Conservation (phyloP, 2,888 invertebrate species). For the Calliphora vomitoria region DNA sequence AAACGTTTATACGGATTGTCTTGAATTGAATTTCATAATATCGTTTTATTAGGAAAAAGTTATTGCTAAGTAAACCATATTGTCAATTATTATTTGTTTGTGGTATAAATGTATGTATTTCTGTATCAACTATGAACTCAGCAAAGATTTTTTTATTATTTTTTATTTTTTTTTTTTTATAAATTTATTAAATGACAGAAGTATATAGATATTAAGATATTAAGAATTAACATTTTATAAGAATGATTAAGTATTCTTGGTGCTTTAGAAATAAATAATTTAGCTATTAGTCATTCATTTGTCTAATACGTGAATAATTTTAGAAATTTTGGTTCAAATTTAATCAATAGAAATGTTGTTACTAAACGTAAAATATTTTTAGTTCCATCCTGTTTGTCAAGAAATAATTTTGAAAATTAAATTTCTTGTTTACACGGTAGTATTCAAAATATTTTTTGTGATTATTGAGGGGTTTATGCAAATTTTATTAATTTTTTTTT, state of each 20-base stretch:
- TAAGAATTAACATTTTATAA: background rate
- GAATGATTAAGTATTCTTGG: background rate
- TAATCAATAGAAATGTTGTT: too few relatives aligned
- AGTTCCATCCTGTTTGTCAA: too few relatives aligned
- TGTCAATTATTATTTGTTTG: background rate
- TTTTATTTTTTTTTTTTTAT: background rate
- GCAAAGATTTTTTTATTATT: background rate
- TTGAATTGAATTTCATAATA: background rate
- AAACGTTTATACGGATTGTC: background rate
- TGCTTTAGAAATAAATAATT: background rate
- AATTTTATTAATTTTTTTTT: too few relatives aligned
- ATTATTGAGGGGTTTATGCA: too few relatives aligned
- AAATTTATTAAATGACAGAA: background rate
- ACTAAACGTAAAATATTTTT: too few relatives aligned
- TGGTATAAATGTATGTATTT: background rate
- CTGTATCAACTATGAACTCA: slow-evolving; percentile 6
- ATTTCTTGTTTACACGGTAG: too few relatives aligned
- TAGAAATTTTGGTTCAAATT: too few relatives aligned
- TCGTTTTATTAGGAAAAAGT: background rate
- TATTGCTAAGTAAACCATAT: too few relatives aligned
- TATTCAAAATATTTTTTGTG: too few relatives aligned
- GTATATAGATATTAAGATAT: background rate
- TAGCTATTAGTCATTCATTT: background rate
- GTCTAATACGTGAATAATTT: too few relatives aligned
- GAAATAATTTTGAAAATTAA: too few relatives aligned